Conservation (phyloP, 1,140 invertebrate species). For the Aplysia californica region DNA sequence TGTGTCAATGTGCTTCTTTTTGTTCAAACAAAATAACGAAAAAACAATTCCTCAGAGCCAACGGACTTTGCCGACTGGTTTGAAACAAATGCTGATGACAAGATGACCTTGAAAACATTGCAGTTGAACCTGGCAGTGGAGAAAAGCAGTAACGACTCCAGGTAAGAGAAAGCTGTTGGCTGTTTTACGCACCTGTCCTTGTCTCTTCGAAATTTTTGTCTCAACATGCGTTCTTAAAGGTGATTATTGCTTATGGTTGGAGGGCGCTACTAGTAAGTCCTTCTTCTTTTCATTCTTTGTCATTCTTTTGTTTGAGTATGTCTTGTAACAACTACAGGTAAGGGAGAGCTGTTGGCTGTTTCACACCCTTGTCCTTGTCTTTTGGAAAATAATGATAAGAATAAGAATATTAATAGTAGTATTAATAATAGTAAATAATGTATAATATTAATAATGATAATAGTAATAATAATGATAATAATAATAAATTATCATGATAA, state of each 20-base stretch:
- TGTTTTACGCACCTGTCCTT: neutral
- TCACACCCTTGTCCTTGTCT: too few relatives aligned
- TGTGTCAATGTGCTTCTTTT: too few relatives aligned
- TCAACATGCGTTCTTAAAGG: neutral
- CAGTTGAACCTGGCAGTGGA: slow-evolving; percentile 54
- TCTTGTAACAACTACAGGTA: slow-evolving; percentile 38
- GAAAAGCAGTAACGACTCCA: slow-evolving; percentile 50
- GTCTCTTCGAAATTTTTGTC: too few relatives aligned
- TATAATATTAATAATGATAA: too few relatives aligned
- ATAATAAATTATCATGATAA: too few relatives aligned
- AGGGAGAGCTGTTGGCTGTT: neutral
- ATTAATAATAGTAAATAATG: too few relatives aligned
- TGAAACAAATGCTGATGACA: slow-evolving; percentile 51
- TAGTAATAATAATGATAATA: too few relatives aligned
- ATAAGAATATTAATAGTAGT: too few relatives aligned
- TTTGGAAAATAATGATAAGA: too few relatives aligned
- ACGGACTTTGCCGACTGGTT: slow-evolving; percentile 60
- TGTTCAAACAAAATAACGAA: too few relatives aligned
- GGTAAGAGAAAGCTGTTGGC: slow-evolving; percentile 36
- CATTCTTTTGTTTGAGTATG: neutral
- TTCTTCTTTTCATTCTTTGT: slow-evolving; percentile 1
- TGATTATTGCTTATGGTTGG: neutral
- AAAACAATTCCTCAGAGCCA: slow-evolving; percentile 53
- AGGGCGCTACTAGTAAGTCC: too few relatives aligned
- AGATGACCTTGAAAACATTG: slow-evolving; percentile 49